Base-by-base conservation (phyloP, 2,113 vertebrate species). In the Typhlomys cinereus region DNA sequence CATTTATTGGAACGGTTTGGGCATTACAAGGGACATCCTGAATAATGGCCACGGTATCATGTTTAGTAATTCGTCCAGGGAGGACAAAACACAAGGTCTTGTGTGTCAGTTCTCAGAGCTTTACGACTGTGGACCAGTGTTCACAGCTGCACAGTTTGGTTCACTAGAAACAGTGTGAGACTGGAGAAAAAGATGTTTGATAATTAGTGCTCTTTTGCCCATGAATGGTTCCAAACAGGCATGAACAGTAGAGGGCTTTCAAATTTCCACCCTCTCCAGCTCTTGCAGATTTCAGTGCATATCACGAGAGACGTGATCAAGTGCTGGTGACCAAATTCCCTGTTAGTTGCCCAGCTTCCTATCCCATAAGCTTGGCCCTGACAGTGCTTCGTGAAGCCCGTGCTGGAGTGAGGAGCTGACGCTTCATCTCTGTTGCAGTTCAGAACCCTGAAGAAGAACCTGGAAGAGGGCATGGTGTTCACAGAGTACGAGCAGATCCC, bases 401-500 rank as follows among this genome's bases (percentile, higher is more conserved):
- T 0, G 5, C 46, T n/a, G 57, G 59, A 17, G 29, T 15, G 4
- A 7, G 69, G 34, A 34, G 21, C 7, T 92, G 62, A 96, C 21
- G 71, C 4, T 67, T 61, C 4, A 5, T 86, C 95, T 90, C 73
- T 70, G 25, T 80, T 97, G 62, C 97, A 99, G 99, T 99, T 99
- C 96, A 99, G 99, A 97, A 98, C 98, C 75, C 96, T 99, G 97
- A 98, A 98, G 97, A 97, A 98, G 96, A 99, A 98, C 96, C 96
- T 99, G 62, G 99, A 99, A 85, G 99, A 99, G 82, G 99, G 98
- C 54, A 98, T 98, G 97, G 98, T 99, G 94, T 99, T 99, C 98
- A 99, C 98, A 1, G 99, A 99, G 91, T 99, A 99, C 0, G 99
- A 99, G 95, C 99, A 99, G 82, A 98, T 99, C 96, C 98, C 98